A percentile compares a stretch with the other conserved stretches of the same genome.
Conservation (phyloP, 2,888 invertebrate species). For the Trichogramma dendrolimi region DNA sequence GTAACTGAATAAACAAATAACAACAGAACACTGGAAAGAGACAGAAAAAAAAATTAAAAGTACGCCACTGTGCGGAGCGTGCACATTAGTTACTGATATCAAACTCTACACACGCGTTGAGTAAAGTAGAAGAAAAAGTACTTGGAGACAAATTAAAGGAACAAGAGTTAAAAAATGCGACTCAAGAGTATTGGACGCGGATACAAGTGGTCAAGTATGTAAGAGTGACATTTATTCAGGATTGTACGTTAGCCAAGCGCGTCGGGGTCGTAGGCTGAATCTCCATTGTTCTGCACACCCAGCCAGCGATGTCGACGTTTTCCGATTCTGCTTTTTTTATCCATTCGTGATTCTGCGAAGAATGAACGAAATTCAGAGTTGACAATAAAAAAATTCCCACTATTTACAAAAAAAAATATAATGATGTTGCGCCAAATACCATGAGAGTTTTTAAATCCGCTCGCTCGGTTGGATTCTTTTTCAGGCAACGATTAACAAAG, state of each 20-base stretch:
- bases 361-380: slow-evolving; percentile 23
- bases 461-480: slow-evolving; percentile 93
- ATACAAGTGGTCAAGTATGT: slow-evolving; percentile 53
- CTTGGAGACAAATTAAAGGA: not conserved
- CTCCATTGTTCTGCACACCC: slow-evolving; percentile 91
- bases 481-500: slow-evolving; percentile 92
- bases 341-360: slow-evolving; percentile 82
- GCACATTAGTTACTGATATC: slow-evolving; percentile 17
- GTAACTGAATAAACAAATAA: no score
- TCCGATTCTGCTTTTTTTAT: slow-evolving; percentile 81
- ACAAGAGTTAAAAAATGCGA: slow-evolving; percentile 24
- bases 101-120: slow-evolving; percentile 4
- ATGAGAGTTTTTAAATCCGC: slow-evolving; percentile 92
- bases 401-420: not conserved
- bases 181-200: slow-evolving; percentile 51
- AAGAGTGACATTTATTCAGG: slow-evolving; percentile 54
- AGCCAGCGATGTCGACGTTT: slow-evolving; percentile 90
- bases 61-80: slow-evolving; percentile 26
- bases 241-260: slow-evolving; percentile 51
- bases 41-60: slow-evolving; percentile 16
- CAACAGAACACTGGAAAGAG: slow-evolving; percentile 10
- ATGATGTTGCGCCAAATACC: slow-evolving; percentile 53
- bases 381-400: not conserved
- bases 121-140: no score
- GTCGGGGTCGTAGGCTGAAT: slow-evolving; percentile 78